phyloP scores from a whole-genome alignment of 2,797 vertebrate genomes.

The Enteromius treurensis region DNA sequence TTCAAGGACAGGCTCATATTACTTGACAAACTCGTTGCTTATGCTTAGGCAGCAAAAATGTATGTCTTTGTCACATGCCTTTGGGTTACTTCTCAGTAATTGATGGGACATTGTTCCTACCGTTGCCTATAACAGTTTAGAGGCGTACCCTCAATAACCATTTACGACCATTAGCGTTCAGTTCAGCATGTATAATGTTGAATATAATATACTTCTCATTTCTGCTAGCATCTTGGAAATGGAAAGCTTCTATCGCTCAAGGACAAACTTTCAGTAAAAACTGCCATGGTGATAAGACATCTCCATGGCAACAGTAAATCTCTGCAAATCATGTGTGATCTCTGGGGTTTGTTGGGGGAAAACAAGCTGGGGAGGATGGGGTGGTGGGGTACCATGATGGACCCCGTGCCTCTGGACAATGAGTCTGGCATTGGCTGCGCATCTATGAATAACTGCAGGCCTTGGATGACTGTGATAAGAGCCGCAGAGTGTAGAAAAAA shows the following conservation, averaged over 20 bases:
- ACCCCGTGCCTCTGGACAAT: not conserved
- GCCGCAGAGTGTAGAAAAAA: not conserved
- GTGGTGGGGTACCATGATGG: not conserved
- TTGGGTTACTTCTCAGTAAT: not conserved
- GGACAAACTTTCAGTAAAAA: conserved; percentile 44
- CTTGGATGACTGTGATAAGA: conserved; percentile 24
- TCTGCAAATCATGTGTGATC: conserved; percentile 44
- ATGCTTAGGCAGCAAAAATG: not conserved
- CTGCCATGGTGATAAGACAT: conserved; percentile 51
- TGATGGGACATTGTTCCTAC: not conserved
- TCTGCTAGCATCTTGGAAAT: conserved; percentile 14
- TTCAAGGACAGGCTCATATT: conserved; percentile 23
- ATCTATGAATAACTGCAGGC: conserved; percentile 2
- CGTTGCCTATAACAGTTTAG: not conserved
- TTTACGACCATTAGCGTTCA: not conserved
- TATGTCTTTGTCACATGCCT: not conserved
- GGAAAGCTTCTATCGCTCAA: conserved; percentile 41
- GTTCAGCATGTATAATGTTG: conserved; percentile 2
- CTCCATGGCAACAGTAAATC: conserved; percentile 50
- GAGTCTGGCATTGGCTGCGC: not conserved
- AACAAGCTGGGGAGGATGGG: not conserved
- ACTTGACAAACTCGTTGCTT: not conserved
- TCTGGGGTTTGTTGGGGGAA: conserved; percentile 36
- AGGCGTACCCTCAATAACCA: not conserved
- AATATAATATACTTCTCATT: not conserved